Evolutionary conservation across 2,113 vertebrate genomes (phyloP), one percentile per base, ranked within the genome.

Genomic region (Scortum barcoo): DNA sequence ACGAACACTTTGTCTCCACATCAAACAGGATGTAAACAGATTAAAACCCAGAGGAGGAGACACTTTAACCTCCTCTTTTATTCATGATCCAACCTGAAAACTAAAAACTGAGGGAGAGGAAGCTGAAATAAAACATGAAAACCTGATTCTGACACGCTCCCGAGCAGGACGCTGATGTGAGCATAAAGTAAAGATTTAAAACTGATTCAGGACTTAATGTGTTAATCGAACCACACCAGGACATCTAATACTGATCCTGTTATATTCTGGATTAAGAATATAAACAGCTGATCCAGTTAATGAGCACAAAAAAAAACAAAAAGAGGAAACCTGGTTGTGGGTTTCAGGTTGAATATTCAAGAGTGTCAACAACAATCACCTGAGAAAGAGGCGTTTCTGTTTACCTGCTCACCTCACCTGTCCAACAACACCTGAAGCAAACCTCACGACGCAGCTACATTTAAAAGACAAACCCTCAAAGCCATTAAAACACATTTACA

Each of bases 1-100:
- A 54, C 1, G 2, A 1, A 20, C 7, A 14, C 2, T 5, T 38
- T 26, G 51, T 69, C 50, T 71, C 6, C 5, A 54, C 42, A 16
- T 4, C 54, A 30, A 51, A 53, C 36, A 28, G n/a, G 5, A 54
- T 54, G 73, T 65, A 53, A 76, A 76, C 74, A 22, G n/a, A 66
- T 63, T 51, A 40, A 28, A 46, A 19, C 60, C 26, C 36, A 40
- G 22, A 65, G 74, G 66, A 61, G 46, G 61, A 61, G 46, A 50
- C 74, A n/a, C n/a, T 72, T 44, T 13, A 30, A 22, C 8, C 17
- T 40, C 69, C 26, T 26, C 14, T 7, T 42, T 26, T 19, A 56
- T 26, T 57, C 33, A 42, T 6, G 44, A 11, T 8, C 22, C 38
- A 42, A 1, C 19, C 33, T 56, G 33, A 30, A 24, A n/a, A 70